Evolutionary conservation across 2,797 vertebrate species (phyloP).

Genomic region (Poecilia picta): DNA sequence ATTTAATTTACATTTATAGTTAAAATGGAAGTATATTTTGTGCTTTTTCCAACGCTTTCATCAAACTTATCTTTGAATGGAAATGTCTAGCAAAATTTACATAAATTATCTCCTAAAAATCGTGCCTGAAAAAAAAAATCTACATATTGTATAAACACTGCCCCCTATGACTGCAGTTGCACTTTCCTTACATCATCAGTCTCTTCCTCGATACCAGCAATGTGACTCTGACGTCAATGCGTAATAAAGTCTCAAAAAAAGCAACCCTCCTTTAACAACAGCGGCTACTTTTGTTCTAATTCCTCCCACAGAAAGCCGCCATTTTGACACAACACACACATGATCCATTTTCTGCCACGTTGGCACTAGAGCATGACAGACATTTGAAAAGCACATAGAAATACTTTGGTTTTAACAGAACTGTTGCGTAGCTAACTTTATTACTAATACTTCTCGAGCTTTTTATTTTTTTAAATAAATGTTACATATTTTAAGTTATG

Average conservation of each 20-base stretch:
- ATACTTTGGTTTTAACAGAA: accelerated
- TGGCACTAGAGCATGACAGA: neutral
- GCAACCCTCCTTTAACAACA: slow-evolving; percentile 2
- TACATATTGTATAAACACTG: slow-evolving; percentile 36
- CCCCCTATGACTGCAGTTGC: slow-evolving; percentile 50
- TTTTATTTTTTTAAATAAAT: neutral
- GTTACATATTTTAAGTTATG: neutral
- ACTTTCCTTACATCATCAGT: slow-evolving; percentile 38
- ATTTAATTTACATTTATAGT: neutral
- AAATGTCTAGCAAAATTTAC: neutral
- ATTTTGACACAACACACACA: slow-evolving; percentile 65
- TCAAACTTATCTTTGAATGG: neutral
- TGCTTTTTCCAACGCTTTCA: neutral
- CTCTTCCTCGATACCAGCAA: slow-evolving; percentile 25
- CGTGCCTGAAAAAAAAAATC: neutral
- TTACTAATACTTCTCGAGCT: neutral
- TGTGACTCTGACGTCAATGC: slow-evolving; percentile 61
- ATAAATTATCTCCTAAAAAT: neutral
- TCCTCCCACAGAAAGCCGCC: slow-evolving; percentile 51
- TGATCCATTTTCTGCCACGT: slow-evolving; percentile 64
- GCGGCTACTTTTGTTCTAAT: slow-evolving; percentile 32
- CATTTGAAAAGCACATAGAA: accelerated
- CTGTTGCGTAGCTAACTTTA: accelerated
- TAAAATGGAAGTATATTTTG: neutral
- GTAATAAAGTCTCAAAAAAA: slow-evolving; percentile 13